These are phyloP conservation scores for Netelia melanura DNA, from an alignment of 2,888 invertebrate species.

Conservation along the genomic window DNA sequence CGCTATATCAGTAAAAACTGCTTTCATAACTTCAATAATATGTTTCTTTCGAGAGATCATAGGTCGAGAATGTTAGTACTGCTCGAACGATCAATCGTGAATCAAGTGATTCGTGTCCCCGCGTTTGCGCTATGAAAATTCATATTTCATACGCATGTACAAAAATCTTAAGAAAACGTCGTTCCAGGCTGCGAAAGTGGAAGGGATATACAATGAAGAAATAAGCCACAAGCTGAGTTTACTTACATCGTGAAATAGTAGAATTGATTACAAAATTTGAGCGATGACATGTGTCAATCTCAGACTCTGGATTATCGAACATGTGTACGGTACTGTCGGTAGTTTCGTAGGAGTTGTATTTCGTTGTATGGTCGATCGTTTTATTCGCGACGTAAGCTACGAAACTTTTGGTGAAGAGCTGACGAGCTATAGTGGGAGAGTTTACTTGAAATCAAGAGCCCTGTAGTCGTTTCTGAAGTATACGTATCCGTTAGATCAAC, in stretches of 20 bases:
- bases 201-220: neutral
- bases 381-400: conserved; percentile 25
- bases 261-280: neutral
- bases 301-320: conserved; percentile 11
- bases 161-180: too few relatives aligned
- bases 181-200: neutral
- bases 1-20: conserved; percentile 42
- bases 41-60: conserved; percentile 63
- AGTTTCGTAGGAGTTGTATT: conserved; percentile 22
- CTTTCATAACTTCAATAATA: conserved; percentile 42
- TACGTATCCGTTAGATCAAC: conserved; percentile 38
- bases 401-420: conserved; percentile 48
- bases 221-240: neutral
- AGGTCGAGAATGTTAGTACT: conserved; percentile 69
- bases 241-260: neutral
- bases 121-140: neutral
- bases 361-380: conserved; percentile 35
- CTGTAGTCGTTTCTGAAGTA: conserved; percentile 14
- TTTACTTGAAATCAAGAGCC: conserved; percentile 42
- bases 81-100: conserved; percentile 66
- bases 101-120: conserved; percentile 28
- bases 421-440: conserved; percentile 22
- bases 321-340: conserved; percentile 32
- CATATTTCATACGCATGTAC: neutral
- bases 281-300: neutral